Percentiles rank a stretch among this genome's conserved stretches.
Evolutionary conservation across 2,797 vertebrate genomes (phyloP).

Genomic region (Petrocephalus schoutedeni): DNA sequence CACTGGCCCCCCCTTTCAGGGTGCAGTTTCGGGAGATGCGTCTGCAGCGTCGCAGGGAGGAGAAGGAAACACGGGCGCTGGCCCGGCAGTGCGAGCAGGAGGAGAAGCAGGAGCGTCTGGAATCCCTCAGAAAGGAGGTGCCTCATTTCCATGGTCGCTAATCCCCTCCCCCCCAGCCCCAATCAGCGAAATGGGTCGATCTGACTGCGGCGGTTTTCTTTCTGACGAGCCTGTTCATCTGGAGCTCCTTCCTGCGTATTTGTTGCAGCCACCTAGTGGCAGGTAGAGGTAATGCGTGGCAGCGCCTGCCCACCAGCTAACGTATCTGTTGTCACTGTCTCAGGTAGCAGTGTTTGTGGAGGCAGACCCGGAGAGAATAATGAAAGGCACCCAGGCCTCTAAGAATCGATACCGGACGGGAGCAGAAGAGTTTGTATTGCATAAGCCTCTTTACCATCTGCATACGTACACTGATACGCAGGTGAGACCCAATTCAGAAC

Average conservation of each 20-base stretch:
- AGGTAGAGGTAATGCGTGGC: not conserved
- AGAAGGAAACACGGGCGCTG: slow-evolving; percentile 57
- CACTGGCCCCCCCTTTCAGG: slow-evolving; percentile 52
- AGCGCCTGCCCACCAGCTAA: not conserved
- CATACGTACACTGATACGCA: slow-evolving; percentile 82
- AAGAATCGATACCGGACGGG: slow-evolving; percentile 59
- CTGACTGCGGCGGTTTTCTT: not conserved
- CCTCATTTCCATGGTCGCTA: slow-evolving; percentile 36
- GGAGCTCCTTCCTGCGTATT: not conserved
- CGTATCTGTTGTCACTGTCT: slow-evolving; percentile 19
- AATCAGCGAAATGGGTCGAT: not conserved
- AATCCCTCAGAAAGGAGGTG: slow-evolving; percentile 80
- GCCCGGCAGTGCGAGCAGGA: slow-evolving; percentile 56
- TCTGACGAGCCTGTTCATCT: not conserved
- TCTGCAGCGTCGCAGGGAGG: slow-evolving; percentile 55
- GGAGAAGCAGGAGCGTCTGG: slow-evolving; percentile 62
- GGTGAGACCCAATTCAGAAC: slow-evolving; percentile 53
- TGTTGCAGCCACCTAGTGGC: slow-evolving; percentile 56
- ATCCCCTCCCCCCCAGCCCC: not conserved
- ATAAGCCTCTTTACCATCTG: slow-evolving; percentile 77
- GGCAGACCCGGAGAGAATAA: slow-evolving; percentile 75
- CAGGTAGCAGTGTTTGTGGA: slow-evolving; percentile 74
- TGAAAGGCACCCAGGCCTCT: slow-evolving; percentile 76
- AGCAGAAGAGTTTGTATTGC: slow-evolving; percentile 63
- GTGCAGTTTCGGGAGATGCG: slow-evolving; percentile 70